A percentile compares a stretch with the other conserved stretches of the same genome.
Conservation (phyloP, 2,113 vertebrate species). For the Emydura subglobosa region DNA sequence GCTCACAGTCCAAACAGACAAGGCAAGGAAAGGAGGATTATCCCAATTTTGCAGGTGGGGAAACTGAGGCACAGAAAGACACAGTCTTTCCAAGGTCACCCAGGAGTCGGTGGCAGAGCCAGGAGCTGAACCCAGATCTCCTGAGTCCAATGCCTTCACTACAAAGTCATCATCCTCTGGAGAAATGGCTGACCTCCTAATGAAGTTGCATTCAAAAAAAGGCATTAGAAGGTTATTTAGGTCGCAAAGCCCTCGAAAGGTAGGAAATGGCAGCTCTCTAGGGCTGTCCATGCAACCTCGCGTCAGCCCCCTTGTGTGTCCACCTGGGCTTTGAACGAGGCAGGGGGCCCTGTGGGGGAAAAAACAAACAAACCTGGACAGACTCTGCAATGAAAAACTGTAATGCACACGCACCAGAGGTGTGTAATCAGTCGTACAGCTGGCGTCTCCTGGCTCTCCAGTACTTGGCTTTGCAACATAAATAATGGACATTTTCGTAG, state of each 20-base stretch:
- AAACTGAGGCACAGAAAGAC: background rate
- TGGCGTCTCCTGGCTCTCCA: background rate
- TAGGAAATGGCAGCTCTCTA: background rate
- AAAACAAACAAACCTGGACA: background rate
- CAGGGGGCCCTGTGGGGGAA: background rate
- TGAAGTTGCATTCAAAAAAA: background rate
- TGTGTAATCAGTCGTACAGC: background rate
- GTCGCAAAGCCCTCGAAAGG: background rate
- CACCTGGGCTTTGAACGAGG: background rate
- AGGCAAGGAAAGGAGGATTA: background rate
- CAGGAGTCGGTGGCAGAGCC: background rate
- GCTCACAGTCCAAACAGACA: too few species aligned
- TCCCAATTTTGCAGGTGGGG: background rate
- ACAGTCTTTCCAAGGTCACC: too few species aligned
- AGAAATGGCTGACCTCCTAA: background rate
- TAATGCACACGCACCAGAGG: background rate
- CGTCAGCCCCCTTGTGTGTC: background rate
- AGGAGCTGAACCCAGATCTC: too few species aligned
- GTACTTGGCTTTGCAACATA: background rate
- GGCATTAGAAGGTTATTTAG: background rate
- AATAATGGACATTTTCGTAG: background rate
- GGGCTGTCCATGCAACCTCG: background rate
- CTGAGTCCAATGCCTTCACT: background rate
- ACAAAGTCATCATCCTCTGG: background rate
- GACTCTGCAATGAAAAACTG: background rate